Evolutionary conservation across 2,113 vertebrate genomes (phyloP).

Genomic region (Myodes glareolus): DNA sequence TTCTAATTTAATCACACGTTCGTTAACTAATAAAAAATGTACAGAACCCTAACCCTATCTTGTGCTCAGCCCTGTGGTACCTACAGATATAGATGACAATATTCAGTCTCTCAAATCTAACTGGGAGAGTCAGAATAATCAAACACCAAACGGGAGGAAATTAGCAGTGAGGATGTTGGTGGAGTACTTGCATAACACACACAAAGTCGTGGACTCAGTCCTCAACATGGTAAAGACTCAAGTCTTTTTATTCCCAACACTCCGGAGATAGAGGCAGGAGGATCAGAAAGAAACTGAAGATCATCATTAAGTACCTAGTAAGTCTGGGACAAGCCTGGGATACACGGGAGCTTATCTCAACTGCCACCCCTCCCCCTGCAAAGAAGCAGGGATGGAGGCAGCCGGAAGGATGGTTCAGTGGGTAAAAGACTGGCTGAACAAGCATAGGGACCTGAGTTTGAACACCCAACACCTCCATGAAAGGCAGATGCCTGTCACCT

Average conservation of each 20-base stretch:
- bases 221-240: not conserved
- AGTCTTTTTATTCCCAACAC: too few species aligned
- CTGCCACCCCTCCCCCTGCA: not conserved
- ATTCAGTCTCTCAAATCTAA: not conserved
- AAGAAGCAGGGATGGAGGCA: not conserved
- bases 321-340: not conserved
- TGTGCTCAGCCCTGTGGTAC: not conserved
- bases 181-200: not conserved
- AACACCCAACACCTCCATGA: not conserved
- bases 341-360: not conserved
- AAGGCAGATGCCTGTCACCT: not conserved
- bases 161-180: not conserved
- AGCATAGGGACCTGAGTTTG: not conserved
- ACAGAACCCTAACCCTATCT: not conserved
- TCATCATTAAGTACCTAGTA: not conserved
- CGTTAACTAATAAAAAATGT: not conserved
- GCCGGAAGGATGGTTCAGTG: too few species aligned
- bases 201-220: not conserved
- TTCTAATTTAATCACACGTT: slow-evolving; percentile 1
- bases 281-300: not conserved
- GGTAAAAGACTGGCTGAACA: too few species aligned
- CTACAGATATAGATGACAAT: not conserved
- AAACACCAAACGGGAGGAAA: not conserved
- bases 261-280: not conserved
- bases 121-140: not conserved